Evolutionary conservation across 2,888 invertebrate genomes (phyloP), one percentile per base, ranked within the genome.

Genomic region (Folsomia candida): DNA sequence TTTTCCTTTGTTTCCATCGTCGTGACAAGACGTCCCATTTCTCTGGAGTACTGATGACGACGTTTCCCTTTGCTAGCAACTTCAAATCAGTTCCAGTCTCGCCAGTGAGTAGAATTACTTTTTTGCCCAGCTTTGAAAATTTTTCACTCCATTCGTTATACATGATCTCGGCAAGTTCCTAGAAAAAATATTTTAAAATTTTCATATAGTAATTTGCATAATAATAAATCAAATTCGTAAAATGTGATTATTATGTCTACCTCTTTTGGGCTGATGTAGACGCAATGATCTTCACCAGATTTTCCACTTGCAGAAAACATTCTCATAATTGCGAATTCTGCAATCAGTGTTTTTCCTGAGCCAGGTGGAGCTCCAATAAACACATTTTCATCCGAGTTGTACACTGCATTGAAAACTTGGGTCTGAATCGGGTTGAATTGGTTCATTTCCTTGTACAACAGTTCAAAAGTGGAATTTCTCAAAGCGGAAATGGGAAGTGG

Each of bases 351-450:
- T 95, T 85, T 97, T 54, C 54, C 54, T 0, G 94, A 93, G 0
- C 94, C 94, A 0, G 93, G 91, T 0, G 95, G 94, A 0, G 95
- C 94, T 0, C 94, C 94, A 72, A 99, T 91, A 83, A 98, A 96
- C 9, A 98, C 93, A 84, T 97, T 99, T 82, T 99, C 99, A 82
- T 99, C 97, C 1, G 93, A 93, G 83, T 97, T 97, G 86, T 97
- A 99, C 0, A 98, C 92, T 0, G 97, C 94, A 83, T 98, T 98
- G 85, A 99, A 99, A 4, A 98, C 97, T 86, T 92, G 89, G 0
- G 99, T 99, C 84, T 99, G 99, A 71, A 99, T 97, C 0, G 99
- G 97, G 84, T 99, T 99, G 83, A 99, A 98, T 83, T 96, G 94
- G 1, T 91, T 91, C 82, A 96, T 94, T 11, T 93, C 91, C 1